phyloP scores from a whole-genome alignment of 2,888 invertebrate genomes.

The Lumbricus terrestris region DNA sequence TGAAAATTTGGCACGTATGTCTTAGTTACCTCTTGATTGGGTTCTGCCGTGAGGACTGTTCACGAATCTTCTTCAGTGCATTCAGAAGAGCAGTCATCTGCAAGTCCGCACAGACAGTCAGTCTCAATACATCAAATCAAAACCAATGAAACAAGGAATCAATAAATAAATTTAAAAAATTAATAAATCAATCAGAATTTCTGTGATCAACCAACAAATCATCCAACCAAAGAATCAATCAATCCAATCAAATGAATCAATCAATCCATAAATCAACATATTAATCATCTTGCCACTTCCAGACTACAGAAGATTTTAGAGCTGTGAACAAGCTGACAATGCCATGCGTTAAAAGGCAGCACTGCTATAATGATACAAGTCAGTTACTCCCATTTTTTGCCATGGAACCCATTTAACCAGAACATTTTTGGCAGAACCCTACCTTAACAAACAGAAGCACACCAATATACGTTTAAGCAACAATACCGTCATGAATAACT shows the following conservation, averaged over 20 bases:
- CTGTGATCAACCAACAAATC: no score
- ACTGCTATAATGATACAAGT: no score
- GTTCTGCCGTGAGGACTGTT: slow-evolving; percentile 26
- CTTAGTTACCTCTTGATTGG: slow-evolving; percentile 19
- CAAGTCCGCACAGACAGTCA: neutral
- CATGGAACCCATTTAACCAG: no score
- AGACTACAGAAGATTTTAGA: no score
- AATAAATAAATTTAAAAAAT: neutral
- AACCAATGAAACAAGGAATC: neutral
- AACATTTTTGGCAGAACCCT: no score
- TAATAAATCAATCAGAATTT: neutral
- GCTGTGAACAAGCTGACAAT: neutral
- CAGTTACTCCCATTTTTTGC: no score
- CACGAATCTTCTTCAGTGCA: slow-evolving; percentile 41
- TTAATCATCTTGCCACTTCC: neutral
- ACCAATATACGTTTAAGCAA: no score
- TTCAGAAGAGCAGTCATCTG: slow-evolving; percentile 34
- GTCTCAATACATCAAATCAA: neutral
- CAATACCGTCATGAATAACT: no score
- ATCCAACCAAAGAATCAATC: no score
- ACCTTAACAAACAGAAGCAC: no score
- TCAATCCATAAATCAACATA: neutral
- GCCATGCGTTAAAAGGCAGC: neutral
- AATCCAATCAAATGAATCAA: no score
- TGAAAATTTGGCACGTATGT: neutral